phyloP scores from a whole-genome alignment of 2,888 invertebrate genomes.

The Cheilosia variabilis region DNA sequence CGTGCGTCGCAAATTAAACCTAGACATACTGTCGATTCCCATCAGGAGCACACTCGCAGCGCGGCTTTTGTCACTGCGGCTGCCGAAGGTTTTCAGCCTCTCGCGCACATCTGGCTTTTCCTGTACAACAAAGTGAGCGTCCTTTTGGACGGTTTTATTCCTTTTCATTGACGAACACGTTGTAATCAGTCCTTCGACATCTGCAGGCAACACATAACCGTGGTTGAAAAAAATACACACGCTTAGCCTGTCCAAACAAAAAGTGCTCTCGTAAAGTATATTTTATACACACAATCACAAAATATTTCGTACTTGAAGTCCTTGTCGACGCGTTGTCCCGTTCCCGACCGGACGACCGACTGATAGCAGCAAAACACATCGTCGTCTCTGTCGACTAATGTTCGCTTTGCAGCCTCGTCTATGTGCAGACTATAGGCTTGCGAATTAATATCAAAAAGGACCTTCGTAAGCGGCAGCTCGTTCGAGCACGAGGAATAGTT shows the following conservation, averaged over 20 bases:
- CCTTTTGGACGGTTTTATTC: constrained; percentile 78
- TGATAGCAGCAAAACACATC: too few relatives aligned
- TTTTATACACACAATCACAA: too few relatives aligned
- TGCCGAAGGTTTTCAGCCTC: neutral
- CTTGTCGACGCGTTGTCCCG: too few relatives aligned
- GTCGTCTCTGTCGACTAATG: too few relatives aligned
- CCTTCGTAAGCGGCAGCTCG: constrained; percentile 76
- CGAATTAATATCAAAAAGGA: constrained; percentile 73
- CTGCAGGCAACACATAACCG: constrained; percentile 77
- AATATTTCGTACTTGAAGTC: too few relatives aligned
- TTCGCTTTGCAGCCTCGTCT: constrained; percentile 50
- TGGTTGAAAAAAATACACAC: constrained; percentile 77
- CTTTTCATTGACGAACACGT: constrained; percentile 81
- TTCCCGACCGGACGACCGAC: too few relatives aligned
- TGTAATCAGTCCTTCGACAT: constrained; percentile 67
- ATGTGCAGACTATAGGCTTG: constrained; percentile 76
- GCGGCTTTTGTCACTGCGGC: neutral
- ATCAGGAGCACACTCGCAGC: constrained; percentile 88
- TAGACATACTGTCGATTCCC: constrained; percentile 93
- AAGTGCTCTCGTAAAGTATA: too few relatives aligned
- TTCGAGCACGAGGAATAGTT: constrained; percentile 79
- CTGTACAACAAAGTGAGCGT: constrained; percentile 85
- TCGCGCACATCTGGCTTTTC: constrained; percentile 81
- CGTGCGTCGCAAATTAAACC: constrained; percentile 89
- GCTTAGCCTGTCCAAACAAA: too few relatives aligned